Base-by-base conservation (phyloP, 2,113 vertebrate genomes). In the Oreochromis aureus region DNA sequence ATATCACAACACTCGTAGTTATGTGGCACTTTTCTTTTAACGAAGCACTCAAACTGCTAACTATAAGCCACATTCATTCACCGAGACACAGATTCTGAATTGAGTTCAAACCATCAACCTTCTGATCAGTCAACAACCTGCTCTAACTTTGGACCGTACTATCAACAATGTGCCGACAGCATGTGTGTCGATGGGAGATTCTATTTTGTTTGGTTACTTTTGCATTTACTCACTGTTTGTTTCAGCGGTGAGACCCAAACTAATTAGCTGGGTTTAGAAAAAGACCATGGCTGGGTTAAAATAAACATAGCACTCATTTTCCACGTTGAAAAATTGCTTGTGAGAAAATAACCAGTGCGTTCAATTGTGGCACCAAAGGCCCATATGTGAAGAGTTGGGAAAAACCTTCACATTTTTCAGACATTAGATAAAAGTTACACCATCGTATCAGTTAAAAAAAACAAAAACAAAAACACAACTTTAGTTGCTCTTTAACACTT, bases 161-260 rank as follows among this genome's bases (percentile, higher is more conserved):
- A 6, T 71, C n/a, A 44, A 1, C 13, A 16, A 71, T 24, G 2
- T 16, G 66, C 13, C 5, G 0, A 46, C 39, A 27, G 39, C 0
- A 18, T 10, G 39, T 73, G 13, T 73, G 39, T 27, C 16, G 22
- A 27, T 46, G 22, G 69, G 69, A 27, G 39, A 2, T 73, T 27
- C 13, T 16, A 27, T 46, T 71, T 46, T 27, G 39, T 71, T 44
- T 24, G n/a, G 12, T 71, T 71, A 44, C 0, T 46, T 73, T 46
- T 73, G 13, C 12, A 16, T 73, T 73, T 19, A 11, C 4, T 73
- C 41, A 46, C 22, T 27, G 41, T 18, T 46, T 73, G 13, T 24
- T 73, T 73, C 0, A 0, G 22, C 15, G 0, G 13, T 44, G 69
- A 10, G 3, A 46, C 22, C 41, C 41, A 73, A 73, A 73, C 22